Evolutionary conservation across 2,888 invertebrate species (phyloP).

Genomic region (Hypselothyrea guttata): DNA sequence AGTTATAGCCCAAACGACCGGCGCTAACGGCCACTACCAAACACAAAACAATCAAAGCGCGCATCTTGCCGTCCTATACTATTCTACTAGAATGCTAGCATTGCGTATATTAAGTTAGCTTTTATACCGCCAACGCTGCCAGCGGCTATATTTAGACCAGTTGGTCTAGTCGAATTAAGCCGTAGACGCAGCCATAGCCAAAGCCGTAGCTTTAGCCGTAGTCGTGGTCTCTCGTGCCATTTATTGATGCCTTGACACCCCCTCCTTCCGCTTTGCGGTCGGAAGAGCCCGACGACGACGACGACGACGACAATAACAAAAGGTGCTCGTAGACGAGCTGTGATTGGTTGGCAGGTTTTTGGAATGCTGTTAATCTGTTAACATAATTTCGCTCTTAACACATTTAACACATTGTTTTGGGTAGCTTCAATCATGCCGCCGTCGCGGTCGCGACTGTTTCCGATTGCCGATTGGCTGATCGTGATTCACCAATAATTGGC

Average conservation of each 20-base stretch:
- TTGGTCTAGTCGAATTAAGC: conserved; percentile 59
- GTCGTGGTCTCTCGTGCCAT: conserved; percentile 29
- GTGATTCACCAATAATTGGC: conserved; percentile 76
- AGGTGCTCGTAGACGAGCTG: conserved; percentile 24
- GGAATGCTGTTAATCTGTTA: conserved; percentile 75
- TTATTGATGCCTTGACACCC: conserved; percentile 23
- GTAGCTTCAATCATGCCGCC: conserved; percentile 67
- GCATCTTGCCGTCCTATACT: conserved; percentile 54
- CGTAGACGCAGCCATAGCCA: conserved; percentile 16
- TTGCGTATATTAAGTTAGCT: conserved; percentile 58
- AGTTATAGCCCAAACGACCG: conserved; percentile 60
- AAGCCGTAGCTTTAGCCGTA: too few relatives aligned
- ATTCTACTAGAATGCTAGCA: conserved; percentile 63
- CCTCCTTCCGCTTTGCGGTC: conserved; percentile 17
- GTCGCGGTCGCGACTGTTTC: conserved; percentile 43
- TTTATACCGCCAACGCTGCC: conserved; percentile 73
- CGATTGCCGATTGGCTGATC: conserved; percentile 59
- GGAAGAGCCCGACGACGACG: conserved; percentile 36
- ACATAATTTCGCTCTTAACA: conserved; percentile 77
- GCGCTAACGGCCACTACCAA: conserved; percentile 58
- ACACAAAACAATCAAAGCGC: conserved; percentile 57
- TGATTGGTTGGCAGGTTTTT: conserved; percentile 51
- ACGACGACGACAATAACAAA: conserved; percentile 14
- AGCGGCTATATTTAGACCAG: conserved; percentile 55
- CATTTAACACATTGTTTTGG: conserved; percentile 73